phyloP scores from a whole-genome alignment of 2,888 invertebrate species.

The Drosophila buzzatii region DNA sequence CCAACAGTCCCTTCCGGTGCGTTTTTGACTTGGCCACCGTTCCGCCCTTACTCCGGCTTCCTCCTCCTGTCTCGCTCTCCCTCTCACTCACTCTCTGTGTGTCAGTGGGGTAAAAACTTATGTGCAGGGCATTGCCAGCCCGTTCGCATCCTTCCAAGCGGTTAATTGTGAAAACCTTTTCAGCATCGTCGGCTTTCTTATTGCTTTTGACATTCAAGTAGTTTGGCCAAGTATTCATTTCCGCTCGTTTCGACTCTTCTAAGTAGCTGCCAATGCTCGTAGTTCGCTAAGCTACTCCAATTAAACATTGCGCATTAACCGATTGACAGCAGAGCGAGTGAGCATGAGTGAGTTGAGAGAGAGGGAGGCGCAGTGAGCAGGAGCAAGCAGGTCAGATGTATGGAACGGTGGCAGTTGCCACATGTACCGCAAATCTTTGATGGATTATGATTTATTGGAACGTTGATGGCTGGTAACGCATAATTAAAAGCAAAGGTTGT shows the following conservation, averaged over 20 bases:
- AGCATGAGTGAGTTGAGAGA: neutral
- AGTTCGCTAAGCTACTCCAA: slow-evolving; percentile 53
- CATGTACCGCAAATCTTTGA: slow-evolving; percentile 76
- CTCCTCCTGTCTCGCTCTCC: neutral
- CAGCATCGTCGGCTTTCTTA: slow-evolving; percentile 52
- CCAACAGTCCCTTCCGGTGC: slow-evolving; percentile 45
- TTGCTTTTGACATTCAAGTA: slow-evolving; percentile 69
- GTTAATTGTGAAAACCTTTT: slow-evolving; percentile 66
- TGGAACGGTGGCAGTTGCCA: slow-evolving; percentile 46
- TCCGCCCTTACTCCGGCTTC: neutral
- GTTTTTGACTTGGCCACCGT: slow-evolving; percentile 24
- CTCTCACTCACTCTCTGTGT: slow-evolving; percentile 25
- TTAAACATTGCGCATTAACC: slow-evolving; percentile 70
- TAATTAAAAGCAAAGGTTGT: slow-evolving; percentile 70
- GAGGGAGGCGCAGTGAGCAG: neutral
- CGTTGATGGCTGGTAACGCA: slow-evolving; percentile 74
- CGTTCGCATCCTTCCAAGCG: slow-evolving; percentile 56
- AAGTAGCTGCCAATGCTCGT: slow-evolving; percentile 48
- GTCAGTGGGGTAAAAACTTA: slow-evolving; percentile 58
- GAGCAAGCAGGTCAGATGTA: neutral
- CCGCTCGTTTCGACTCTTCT: slow-evolving; percentile 43
- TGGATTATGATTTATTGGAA: slow-evolving; percentile 80
- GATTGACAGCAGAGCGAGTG: slow-evolving; percentile 6
- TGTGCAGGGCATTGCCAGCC: slow-evolving; percentile 19
- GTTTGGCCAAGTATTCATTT: slow-evolving; percentile 73